Base-by-base conservation (phyloP, 2,113 vertebrate species). In the Arothron firmamentum region DNA sequence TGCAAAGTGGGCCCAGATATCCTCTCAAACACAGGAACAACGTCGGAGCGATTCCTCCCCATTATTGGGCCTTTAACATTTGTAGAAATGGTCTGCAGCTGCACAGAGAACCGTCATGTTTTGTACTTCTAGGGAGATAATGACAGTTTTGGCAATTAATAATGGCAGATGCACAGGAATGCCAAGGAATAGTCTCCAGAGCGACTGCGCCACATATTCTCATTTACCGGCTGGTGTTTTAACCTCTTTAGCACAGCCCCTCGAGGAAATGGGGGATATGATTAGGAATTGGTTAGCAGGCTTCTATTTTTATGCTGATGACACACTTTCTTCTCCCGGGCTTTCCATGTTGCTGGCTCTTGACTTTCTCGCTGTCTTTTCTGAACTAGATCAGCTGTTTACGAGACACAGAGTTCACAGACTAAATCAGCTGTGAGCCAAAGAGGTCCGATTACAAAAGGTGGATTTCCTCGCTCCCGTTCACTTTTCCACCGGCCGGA, bases 251-350 rank as follows among this genome's bases (percentile, higher is more conserved):
- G 80, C 81, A 66, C 59, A 59, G 81, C 80, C 91, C 88, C 90
- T 83, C 21, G 85, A 90, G 91, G 87, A 90, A 84, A 82, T 47
- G 61, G 65, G 72, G 82, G 83, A 86, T 89, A 89, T 90, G 90
- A 91, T 90, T 91, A 90, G 88, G 89, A 90, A 90, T 91, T 90
- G 81, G 89, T 91, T 91, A 88, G 89, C 75, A 21, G 78, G 84
- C 80, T 90, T 89, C 91, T 91, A 91, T 91, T 92, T 91, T 91
- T 88, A 88, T 90, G 89, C 89, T 90, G 89, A 92, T 92, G 91
- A 90, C 89, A 91, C 87, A 91, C 87, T 91, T 92, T 91, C 88
- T 77, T 82, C 85, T 87, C 77, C 74, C 64, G 52, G 75, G 86
- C 86, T 74, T 71, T 71, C 53, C 50, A 66, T 88, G 82, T 84